Conservation (phyloP, 2,888 invertebrate genomes). For the Amiota mariae region DNA sequence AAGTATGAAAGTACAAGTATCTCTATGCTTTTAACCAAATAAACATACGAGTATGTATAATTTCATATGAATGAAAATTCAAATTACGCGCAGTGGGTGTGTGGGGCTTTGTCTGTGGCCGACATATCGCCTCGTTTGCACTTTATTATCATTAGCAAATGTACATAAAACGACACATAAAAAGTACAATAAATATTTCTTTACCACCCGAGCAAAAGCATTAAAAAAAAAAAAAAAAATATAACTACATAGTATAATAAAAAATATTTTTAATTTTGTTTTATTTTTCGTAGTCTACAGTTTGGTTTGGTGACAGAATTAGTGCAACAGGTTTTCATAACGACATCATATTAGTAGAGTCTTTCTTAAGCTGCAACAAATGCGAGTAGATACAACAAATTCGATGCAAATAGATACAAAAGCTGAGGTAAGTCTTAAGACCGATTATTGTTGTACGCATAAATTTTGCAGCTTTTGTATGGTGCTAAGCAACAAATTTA, state of each 20-base stretch:
- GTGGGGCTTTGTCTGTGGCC: neutral
- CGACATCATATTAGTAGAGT: neutral
- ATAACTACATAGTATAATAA: slow-evolving; percentile 47
- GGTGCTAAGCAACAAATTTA: slow-evolving; percentile 45
- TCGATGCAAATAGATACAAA: too few species aligned
- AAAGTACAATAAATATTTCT: neutral
- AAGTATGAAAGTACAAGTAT: too few species aligned
- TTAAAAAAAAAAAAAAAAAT: neutral
- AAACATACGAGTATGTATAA: too few species aligned
- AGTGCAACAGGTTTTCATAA: slow-evolving; percentile 58
- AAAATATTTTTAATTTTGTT: slow-evolving; percentile 49
- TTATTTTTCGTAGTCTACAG: too few species aligned
- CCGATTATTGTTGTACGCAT: neutral
- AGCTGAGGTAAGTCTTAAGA: neutral
- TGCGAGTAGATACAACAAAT: too few species aligned
- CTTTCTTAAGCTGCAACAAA: too few species aligned
- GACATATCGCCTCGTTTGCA: slow-evolving; percentile 1
- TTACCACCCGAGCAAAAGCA: neutral
- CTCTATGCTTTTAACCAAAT: too few species aligned
- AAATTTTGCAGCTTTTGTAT: slow-evolving; percentile 18
- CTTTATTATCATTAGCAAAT: slow-evolving; percentile 18
- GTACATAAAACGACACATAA: neutral
- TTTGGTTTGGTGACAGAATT: slow-evolving; percentile 57
- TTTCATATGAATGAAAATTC: slow-evolving; percentile 14
- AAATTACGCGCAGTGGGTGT: slow-evolving; percentile 14